phyloP scores from a whole-genome alignment of 2,797 vertebrate species.

The Typhlichthys eigenmanni region DNA sequence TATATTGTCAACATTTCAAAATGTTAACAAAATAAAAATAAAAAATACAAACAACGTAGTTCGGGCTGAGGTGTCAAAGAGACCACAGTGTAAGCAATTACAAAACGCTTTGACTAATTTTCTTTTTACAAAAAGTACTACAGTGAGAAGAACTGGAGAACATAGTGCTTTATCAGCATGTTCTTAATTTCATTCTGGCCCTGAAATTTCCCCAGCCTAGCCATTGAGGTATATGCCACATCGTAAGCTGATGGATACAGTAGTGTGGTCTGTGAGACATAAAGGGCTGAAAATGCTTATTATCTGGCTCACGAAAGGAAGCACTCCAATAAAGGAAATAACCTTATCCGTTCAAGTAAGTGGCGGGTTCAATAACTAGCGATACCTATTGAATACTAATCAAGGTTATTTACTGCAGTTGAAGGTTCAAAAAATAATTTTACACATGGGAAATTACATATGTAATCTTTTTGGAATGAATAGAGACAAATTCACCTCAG shows the following conservation, averaged over 20 bases:
- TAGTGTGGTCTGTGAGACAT: slow-evolving; percentile 29
- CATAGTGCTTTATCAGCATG: slow-evolving; percentile 30
- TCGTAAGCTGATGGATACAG: slow-evolving; percentile 34
- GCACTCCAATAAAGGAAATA: slow-evolving; percentile 57
- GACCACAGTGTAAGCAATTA: slow-evolving; percentile 40
- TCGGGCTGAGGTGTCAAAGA: slow-evolving; percentile 24
- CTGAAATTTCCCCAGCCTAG: slow-evolving; percentile 37
- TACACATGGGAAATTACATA: slow-evolving; percentile 62
- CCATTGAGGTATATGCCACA: slow-evolving; percentile 24
- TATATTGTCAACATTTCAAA: slow-evolving; percentile 40
- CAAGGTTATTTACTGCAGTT: slow-evolving; percentile 60
- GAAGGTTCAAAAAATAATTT: slow-evolving; percentile 65
- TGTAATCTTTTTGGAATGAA: slow-evolving; percentile 53
- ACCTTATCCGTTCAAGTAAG: slow-evolving; percentile 68
- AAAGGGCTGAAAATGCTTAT: slow-evolving; percentile 40
- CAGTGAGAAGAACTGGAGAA: slow-evolving; percentile 33
- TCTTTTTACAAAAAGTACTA: slow-evolving; percentile 34
- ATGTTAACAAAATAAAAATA: slow-evolving; percentile 42
- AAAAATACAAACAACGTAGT: slow-evolving; percentile 27
- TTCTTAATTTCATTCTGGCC: slow-evolving; percentile 29
- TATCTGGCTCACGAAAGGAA: slow-evolving; percentile 39
- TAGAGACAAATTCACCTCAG: slow-evolving; percentile 51
- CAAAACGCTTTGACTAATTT: slow-evolving; percentile 40
- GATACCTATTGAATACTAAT: slow-evolving; percentile 65
- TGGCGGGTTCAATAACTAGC: slow-evolving; percentile 63